Evolutionary conservation across 2,888 invertebrate genomes (phyloP).

Genomic region (Amiota mariae): DNA sequence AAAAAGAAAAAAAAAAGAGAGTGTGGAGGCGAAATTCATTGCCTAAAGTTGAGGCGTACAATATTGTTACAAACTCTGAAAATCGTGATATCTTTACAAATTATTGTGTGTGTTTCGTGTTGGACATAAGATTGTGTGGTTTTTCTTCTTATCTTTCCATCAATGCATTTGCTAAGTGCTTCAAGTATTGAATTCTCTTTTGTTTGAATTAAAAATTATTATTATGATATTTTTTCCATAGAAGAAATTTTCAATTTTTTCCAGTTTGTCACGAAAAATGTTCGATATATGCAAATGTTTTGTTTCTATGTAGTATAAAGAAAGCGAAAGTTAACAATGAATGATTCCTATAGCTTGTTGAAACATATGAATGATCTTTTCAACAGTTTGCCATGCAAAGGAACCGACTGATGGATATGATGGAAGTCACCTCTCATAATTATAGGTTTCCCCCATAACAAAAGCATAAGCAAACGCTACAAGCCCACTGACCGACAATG

Average conservation of each 20-base stretch:
- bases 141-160: neutral
- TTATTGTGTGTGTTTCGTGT: slow-evolving; percentile 47
- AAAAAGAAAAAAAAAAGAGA: neutral
- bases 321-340: slow-evolving; percentile 57
- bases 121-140: slow-evolving; percentile 40
- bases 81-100: slow-evolving; percentile 56
- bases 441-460: slow-evolving; percentile 33
- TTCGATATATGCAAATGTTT: slow-evolving; percentile 55
- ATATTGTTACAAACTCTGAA: neutral
- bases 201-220: slow-evolving; percentile 31
- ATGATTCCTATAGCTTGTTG: slow-evolving; percentile 14
- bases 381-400: slow-evolving; percentile 35
- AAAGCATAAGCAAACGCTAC: neutral
- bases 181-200: slow-evolving; percentile 32
- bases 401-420: slow-evolving; percentile 37
- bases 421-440: slow-evolving; percentile 49
- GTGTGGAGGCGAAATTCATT: too few relatives aligned
- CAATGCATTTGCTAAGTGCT: slow-evolving; percentile 50
- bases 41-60: too few relatives aligned
- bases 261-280: slow-evolving; percentile 27
- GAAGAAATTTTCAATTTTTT: slow-evolving; percentile 29
- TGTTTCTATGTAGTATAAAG: slow-evolving; percentile 34
- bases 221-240: slow-evolving; percentile 13
- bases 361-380: neutral
- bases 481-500: slow-evolving; percentile 1